Evolutionary conservation across 2,113 vertebrate species (phyloP).

Genomic region (Panthera tigris): DNA sequence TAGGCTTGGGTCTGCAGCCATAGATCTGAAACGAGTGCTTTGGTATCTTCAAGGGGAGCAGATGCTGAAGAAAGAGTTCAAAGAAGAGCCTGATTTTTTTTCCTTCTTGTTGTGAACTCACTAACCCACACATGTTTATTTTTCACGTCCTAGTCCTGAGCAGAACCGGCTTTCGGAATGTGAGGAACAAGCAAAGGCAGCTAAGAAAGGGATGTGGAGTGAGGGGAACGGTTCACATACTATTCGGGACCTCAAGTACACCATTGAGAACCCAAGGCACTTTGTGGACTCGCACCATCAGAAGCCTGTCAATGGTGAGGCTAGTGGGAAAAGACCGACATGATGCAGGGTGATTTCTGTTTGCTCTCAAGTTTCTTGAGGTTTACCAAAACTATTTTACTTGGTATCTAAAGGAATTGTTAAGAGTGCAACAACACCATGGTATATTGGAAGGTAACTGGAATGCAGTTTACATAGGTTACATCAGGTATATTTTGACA

Average conservation of each 20-base stretch:
- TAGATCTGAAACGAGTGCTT: background rate
- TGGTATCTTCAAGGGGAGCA: background rate
- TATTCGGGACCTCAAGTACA: slow-evolving; percentile 94
- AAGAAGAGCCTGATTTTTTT: background rate
- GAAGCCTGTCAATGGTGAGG: slow-evolving; percentile 96
- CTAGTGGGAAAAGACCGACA: background rate
- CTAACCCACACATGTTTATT: background rate
- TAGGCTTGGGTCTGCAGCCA: background rate
- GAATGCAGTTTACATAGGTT: background rate
- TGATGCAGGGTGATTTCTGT: background rate
- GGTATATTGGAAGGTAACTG: slow-evolving; percentile 43
- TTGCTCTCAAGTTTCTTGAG: background rate
- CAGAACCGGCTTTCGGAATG: slow-evolving; percentile 94
- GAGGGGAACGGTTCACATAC: slow-evolving; percentile 93
- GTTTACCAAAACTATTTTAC: background rate
- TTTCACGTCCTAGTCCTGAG: slow-evolving; percentile 87
- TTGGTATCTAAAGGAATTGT: background rate
- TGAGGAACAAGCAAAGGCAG: slow-evolving; percentile 93
- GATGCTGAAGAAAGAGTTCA: background rate
- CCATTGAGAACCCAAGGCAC: slow-evolving; percentile 95
- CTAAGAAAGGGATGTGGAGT: slow-evolving; percentile 95
- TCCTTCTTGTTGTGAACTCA: background rate
- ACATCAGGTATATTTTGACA: background rate
- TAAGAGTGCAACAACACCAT: background rate
- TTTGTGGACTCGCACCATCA: slow-evolving; percentile 98